These are phyloP conservation scores for Caenorhabditis japonica DNA, from an alignment of 2,888 invertebrate species.

Conservation along the genomic window DNA sequence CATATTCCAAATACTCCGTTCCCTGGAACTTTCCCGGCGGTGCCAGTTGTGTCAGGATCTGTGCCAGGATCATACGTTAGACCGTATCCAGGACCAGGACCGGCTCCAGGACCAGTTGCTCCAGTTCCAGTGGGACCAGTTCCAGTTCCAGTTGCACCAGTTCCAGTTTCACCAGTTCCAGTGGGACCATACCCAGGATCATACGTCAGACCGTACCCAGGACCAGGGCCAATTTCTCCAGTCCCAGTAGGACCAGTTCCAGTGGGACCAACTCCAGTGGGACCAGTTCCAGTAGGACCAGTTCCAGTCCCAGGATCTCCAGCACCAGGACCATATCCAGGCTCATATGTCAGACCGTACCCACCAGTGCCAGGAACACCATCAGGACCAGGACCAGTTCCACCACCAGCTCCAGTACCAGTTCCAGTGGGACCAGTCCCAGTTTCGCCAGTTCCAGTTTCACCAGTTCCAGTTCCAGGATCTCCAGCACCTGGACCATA, in stretches of 20 bases:
- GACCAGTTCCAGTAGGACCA: constrained; percentile 7
- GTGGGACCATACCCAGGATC: not conserved
- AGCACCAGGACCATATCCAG: constrained; percentile 5
- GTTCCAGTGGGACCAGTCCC: not conserved
- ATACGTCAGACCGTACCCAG: not conserved
- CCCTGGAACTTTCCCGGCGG: no score
- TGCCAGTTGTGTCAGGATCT: not conserved
- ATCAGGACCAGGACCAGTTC: not conserved
- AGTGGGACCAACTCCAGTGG: no score
- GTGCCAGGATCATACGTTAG: no score
- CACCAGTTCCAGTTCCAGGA: not conserved
- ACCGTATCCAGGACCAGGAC: not conserved
- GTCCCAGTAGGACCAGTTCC: not conserved
- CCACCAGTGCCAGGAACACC: constrained; percentile 12
- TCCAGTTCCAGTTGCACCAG: not conserved
- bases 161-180: not conserved
- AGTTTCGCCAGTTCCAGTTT: not conserved
- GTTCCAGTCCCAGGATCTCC: constrained; percentile 3
- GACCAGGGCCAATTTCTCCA: no score
- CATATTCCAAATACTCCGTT: no score
- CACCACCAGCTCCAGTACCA: not conserved
- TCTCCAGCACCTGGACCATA: not conserved
- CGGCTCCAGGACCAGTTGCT: not conserved
- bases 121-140: not conserved
- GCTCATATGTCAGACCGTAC: constrained; percentile 1